Evolutionary conservation across 1,140 invertebrate genomes (phyloP).

Genomic region (Drosophila prosaltans): DNA sequence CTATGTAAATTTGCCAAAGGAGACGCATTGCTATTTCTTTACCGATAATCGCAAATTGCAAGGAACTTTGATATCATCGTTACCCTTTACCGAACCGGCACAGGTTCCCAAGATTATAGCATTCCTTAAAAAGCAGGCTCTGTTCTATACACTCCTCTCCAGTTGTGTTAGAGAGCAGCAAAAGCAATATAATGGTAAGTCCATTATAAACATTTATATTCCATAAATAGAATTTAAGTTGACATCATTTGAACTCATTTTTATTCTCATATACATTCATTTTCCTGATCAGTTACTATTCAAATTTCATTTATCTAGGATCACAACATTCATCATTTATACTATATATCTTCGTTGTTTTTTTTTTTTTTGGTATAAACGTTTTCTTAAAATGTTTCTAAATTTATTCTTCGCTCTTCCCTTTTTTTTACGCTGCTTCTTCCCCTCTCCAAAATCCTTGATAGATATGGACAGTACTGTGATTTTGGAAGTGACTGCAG

Average conservation of each 20-base stretch:
- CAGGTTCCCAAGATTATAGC: constrained; percentile 95
- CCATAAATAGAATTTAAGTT: neutral
- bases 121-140: constrained; percentile 93
- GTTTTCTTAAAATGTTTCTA: neutral
- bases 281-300: too few relatives aligned
- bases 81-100: constrained; percentile 96
- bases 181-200: constrained; percentile 86
- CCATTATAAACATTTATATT: neutral
- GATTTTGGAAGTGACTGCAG: constrained; percentile 95
- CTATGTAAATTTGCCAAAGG: constrained; percentile 93
- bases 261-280: too few relatives aligned
- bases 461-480: constrained; percentile 90
- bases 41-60: constrained; percentile 90
- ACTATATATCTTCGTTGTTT: neutral
- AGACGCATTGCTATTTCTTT: constrained; percentile 96
- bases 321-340: too few relatives aligned
- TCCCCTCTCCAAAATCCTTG: constrained; percentile 17
- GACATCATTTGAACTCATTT: too few relatives aligned
- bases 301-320: too few relatives aligned
- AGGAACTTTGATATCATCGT: constrained; percentile 91
- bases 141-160: constrained; percentile 94
- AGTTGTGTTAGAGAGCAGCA: constrained; percentile 93
- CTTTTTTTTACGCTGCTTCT: neutral
- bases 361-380: neutral
- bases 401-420: neutral